Conservation (phyloP, 2,797 vertebrate species). For the Lemur catta region DNA sequence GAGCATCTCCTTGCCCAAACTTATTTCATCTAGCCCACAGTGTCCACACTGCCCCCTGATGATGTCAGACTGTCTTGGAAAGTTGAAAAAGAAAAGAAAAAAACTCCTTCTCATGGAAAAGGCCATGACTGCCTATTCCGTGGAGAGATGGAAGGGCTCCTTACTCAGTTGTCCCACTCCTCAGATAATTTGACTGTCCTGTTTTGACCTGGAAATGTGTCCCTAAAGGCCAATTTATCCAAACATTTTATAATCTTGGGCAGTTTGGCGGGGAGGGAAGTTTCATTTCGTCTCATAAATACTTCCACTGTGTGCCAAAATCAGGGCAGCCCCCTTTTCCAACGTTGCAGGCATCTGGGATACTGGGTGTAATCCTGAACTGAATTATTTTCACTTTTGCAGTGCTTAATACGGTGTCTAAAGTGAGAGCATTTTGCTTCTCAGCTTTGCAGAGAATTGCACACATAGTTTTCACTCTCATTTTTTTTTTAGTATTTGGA, state of each 20-base stretch:
- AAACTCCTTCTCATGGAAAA: neutral
- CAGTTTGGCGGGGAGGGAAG: neutral
- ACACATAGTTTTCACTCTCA: constrained; percentile 49
- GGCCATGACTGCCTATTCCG: neutral
- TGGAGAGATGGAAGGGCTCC: neutral
- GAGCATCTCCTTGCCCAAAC: neutral
- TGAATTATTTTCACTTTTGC: constrained; percentile 67
- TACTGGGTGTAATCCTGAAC: constrained; percentile 39
- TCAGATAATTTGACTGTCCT: neutral
- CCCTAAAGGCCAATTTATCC: neutral
- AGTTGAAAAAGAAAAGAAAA: neutral
- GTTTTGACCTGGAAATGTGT: neutral
- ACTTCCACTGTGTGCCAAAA: neutral
- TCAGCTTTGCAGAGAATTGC: constrained; percentile 57
- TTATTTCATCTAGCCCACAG: neutral
- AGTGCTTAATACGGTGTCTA: constrained; percentile 59
- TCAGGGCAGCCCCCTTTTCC: constrained; percentile 38
- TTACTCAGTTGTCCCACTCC: neutral
- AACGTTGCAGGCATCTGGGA: constrained; percentile 52
- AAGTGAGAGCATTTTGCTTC: constrained; percentile 64
- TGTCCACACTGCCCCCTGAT: neutral
- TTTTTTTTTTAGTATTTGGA: constrained; percentile 67
- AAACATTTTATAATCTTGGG: neutral
- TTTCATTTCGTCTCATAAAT: constrained; percentile 33
- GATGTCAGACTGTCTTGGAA: neutral